Conservation (phyloP, 1,140 invertebrate species). For the Tetramorium parvispinum region DNA sequence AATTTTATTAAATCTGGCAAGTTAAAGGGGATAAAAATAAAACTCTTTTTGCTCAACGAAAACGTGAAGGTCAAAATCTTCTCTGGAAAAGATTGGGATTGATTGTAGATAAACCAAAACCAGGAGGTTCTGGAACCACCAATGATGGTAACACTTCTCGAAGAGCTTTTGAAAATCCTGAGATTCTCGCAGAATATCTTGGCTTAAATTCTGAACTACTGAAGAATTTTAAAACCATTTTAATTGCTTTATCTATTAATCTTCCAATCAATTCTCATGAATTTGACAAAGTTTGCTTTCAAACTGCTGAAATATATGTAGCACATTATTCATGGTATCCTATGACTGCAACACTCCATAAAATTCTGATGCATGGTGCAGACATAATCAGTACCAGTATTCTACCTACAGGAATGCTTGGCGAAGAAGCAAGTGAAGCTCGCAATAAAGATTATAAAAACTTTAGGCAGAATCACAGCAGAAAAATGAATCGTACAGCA, state of each 20-base stretch:
- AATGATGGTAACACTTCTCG: slow-evolving; percentile 19
- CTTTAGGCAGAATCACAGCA: not conserved
- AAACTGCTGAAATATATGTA: not conserved
- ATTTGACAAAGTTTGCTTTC: not conserved
- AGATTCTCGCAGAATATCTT: not conserved
- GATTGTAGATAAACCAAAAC: slow-evolving; percentile 12
- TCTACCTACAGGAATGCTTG: not conserved
- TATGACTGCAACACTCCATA: slow-evolving; percentile 1
- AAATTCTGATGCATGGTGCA: slow-evolving; percentile 6
- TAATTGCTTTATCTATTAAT: not conserved
- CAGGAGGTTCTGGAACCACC: not conserved
- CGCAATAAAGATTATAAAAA: slow-evolving; percentile 34
- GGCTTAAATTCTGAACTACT: not conserved
- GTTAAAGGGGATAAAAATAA: not conserved
- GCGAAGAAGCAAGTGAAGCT: slow-evolving; percentile 17
- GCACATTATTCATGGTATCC: not conserved
- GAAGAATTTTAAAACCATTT: not conserved
- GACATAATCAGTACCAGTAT: not conserved
- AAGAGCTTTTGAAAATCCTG: slow-evolving; percentile 12
- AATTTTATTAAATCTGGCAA: slow-evolving; percentile 2
- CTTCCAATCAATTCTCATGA: not conserved
- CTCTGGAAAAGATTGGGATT: not conserved
- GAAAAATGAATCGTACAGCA: not conserved
- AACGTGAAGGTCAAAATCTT: slow-evolving; percentile 7
- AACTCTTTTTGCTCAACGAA: not conserved